Base-by-base conservation (phyloP, 2,888 invertebrate genomes). In the Dorcus parallelipipedus region DNA sequence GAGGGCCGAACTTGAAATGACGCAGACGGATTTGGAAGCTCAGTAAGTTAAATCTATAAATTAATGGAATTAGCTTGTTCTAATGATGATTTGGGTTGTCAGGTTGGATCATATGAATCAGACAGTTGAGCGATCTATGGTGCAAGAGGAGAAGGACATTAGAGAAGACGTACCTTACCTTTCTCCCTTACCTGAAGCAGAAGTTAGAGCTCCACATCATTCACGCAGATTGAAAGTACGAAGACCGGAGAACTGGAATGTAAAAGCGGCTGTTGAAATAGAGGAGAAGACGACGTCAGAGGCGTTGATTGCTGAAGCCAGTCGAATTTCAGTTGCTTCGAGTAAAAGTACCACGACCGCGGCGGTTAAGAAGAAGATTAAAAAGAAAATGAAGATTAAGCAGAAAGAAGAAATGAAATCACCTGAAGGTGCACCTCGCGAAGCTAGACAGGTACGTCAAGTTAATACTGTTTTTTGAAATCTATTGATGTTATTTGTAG, bases 61-160 rank as follows among this genome's bases (percentile, higher is more conserved):
- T 14, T 3, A 42, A 42, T 6, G 45, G 9, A 20, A 9, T 9
- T 6, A 45, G 0, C 8, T 42, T 42, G 14, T 42, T 8, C 9
- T 42, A 45, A 20, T 20, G 3, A 6, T 33, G 26, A 33, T 33
- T 33, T 14, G 20, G 49, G 9, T 41, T 60, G 59, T 33, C 40
- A 71, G 70, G 39, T 64, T 77, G 42, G 72, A 74, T 38, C 66
- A 70, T 42, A 61, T 78, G 10, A 73, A 72, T 57, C 67, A 71
- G 17, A 69, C 73, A 3, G 59, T 78, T 7, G 74, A 73, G 48
- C 71, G 73, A 62, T 62, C 69, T 1, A 67, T 76, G 23, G 69
- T 77, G 9, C 64, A 69, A 53, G 67, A 67, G 4, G 77, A 76
- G 64, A 64, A 67, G 5, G 62, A 51, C 6, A 43, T 69, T 2